Percentiles rank a stretch among this genome's conserved stretches.
phyloP scores from a whole-genome alignment of 2,797 vertebrate genomes.

The Anguilla obscura region DNA sequence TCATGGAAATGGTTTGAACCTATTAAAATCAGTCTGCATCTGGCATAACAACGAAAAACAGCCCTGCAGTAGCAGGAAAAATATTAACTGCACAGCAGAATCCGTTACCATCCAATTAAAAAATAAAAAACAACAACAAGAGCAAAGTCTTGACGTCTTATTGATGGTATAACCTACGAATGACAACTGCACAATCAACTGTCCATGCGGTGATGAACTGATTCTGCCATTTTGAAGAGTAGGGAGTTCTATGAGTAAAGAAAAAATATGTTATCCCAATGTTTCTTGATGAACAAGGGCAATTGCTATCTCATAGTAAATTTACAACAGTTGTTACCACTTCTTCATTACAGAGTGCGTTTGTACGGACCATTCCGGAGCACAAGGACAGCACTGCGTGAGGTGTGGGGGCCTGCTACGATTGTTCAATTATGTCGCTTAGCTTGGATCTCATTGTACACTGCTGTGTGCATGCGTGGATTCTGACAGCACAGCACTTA shows the following conservation, averaged over 20 bases:
- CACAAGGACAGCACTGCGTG: not conserved
- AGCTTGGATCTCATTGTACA: slow-evolving; percentile 5
- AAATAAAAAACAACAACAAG: not conserved
- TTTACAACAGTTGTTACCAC: not conserved
- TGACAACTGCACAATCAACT: not conserved
- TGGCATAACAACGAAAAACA: not conserved
- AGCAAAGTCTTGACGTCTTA: not conserved
- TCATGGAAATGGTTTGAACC: slow-evolving; percentile 22
- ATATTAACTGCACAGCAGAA: not conserved
- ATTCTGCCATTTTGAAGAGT: too few species aligned
- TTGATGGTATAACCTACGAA: not conserved
- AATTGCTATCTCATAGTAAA: not conserved
- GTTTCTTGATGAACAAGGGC: not conserved
- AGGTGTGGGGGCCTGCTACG: not conserved
- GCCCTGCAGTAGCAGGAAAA: not conserved
- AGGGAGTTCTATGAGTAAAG: too few species aligned
- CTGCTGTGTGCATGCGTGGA: not conserved
- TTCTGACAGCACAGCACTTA: slow-evolving; percentile 30
- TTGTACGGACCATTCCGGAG: not conserved
- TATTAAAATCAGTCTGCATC: not conserved
- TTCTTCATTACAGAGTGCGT: not conserved
- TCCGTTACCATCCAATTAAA: not conserved
- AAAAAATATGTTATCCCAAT: not conserved
- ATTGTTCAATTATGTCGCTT: slow-evolving; percentile 1
- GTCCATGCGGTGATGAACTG: too few species aligned